Base-by-base conservation (phyloP, 2,113 vertebrate species). In the Brachyhypopomus occidentalis region DNA sequence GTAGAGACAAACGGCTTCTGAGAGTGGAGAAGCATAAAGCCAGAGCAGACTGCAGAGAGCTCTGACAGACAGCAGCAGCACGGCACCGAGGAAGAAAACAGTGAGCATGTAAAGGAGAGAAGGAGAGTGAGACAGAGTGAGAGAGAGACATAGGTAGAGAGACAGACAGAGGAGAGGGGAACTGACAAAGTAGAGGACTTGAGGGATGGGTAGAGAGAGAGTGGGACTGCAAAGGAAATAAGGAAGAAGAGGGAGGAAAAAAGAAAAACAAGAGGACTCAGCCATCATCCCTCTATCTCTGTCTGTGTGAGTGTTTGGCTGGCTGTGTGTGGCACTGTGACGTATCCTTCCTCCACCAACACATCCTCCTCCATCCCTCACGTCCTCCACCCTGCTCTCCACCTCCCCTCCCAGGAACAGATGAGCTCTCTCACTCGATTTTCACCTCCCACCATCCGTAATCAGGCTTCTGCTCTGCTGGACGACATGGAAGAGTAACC, bases 101-200 rank as follows among this genome's bases (percentile, higher is more conserved):
- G 69, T 45, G 41, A 45, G 9, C 41, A 45, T 45, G 41, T 45
- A 63, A 38, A 8, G 30, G 30, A 30, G 30, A 30, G 30, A 30
- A 30, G 30, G 63, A 56, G 62, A 66, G 36, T 45, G 70, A 59
- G 64, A 75, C 78, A 75, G 77, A 59, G 80, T 77, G 81, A 88
- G 83, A 90, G 85, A 84, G 60, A 62, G 25, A 25, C 77, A 67
- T 56, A 77, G 84, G 80, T 76, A 72, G 62, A 72, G 45, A 87
- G 86, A 64, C 75, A 74, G 80, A 87, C 73, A 82, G 79, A 82
- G 86, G 63, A 23, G 25, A 11, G 71, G 25, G 25, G 45, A 73
- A 22, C 48, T 55, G 64, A 36, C 64, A 2, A 52, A 52, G 12
- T 11, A 52, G 45, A 52, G 45, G 12, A 14, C 48, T 36, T 12